Percentiles rank a stretch among this genome's conserved stretches.
These are phyloP conservation scores for Quadroppia sp. DNA, from an alignment of 2,888 invertebrate genomes.

Conservation along the genomic window DNA sequence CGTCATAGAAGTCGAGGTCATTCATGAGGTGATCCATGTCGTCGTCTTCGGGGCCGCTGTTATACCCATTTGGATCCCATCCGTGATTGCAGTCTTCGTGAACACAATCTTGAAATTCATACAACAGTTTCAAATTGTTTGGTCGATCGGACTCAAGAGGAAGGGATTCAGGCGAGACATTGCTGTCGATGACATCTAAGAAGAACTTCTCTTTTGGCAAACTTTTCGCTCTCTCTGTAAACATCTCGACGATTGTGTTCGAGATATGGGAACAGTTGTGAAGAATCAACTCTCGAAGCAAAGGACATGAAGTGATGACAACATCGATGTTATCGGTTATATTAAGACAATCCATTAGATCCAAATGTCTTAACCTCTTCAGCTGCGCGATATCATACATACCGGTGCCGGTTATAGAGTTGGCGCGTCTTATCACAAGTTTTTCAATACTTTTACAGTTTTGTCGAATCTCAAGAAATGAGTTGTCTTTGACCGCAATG, in stretches of 20 bases:
- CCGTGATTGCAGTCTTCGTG: constrained; percentile 1
- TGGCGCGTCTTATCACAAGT: constrained; percentile 7
- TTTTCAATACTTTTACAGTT: background rate
- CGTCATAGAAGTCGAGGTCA: constrained; percentile 17
- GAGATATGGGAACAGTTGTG: constrained; percentile 19
- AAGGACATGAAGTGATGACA: background rate
- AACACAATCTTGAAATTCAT: background rate
- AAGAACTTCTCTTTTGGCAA: background rate
- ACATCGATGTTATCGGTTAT: background rate
- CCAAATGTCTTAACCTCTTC: background rate
- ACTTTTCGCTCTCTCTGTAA: background rate
- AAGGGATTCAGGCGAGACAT: background rate
- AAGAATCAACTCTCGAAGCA: background rate
- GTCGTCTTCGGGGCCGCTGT: constrained; percentile 1
- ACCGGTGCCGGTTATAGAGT: background rate
- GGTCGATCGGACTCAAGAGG: background rate
- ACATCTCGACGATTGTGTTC: background rate
- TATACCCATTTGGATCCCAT: constrained; percentile 4
- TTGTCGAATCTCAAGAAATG: background rate
- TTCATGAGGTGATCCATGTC: background rate
- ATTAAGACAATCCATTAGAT: constrained; percentile 18
- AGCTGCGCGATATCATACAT: constrained; percentile 11
- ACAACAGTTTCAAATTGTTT: background rate
- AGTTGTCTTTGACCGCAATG: background rate
- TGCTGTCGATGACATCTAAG: constrained; percentile 5